These are phyloP conservation scores for Gymnarchus niloticus DNA, from an alignment of 2,113 vertebrate species.

Conservation along the genomic window DNA sequence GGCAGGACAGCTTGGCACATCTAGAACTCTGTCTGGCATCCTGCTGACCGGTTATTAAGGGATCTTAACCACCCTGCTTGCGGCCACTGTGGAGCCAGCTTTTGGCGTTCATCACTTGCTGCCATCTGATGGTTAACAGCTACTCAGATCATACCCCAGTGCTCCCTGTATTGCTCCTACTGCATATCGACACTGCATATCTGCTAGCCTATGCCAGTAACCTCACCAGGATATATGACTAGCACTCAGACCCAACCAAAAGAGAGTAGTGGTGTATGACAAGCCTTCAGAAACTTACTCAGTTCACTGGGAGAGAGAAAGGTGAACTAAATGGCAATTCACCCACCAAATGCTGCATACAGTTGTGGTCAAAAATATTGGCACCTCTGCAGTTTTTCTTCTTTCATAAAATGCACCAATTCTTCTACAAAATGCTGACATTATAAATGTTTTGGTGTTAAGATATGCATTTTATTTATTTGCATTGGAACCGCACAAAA, in stretches of 20 bases:
- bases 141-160: background rate
- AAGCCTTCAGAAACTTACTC: background rate
- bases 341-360: background rate
- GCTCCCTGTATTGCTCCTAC: background rate
- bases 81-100: background rate
- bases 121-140: background rate
- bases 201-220: background rate
- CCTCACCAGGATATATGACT: background rate
- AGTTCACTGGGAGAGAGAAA: too few species aligned
- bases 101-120: background rate
- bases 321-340: background rate
- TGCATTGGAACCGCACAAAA: too few species aligned
- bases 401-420: too few species aligned
- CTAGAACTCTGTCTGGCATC: conserved; percentile 36
- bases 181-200: background rate
- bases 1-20: conserved; percentile 61
- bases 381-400: too few species aligned
- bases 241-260: background rate
- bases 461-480: too few species aligned
- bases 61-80: background rate
- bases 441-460: too few species aligned
- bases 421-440: too few species aligned
- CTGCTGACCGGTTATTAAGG: background rate
- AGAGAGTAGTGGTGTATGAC: background rate
- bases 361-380: too few species aligned